Conservation (phyloP, 2,797 vertebrate genomes). For the Gouania willdenowi region DNA sequence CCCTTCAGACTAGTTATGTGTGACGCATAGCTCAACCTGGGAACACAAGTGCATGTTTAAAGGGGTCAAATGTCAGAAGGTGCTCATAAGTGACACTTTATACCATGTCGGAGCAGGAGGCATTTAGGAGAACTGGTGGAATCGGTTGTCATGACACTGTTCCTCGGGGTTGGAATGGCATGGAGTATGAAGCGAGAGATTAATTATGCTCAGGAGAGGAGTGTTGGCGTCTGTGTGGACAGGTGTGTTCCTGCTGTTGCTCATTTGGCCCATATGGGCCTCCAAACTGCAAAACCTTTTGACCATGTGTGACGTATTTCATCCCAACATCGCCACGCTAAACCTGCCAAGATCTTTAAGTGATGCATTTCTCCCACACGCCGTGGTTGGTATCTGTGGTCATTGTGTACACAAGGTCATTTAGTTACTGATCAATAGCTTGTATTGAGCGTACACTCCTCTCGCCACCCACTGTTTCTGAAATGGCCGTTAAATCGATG, state of each 20-base stretch:
- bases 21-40: constrained; percentile 32
- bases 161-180: constrained; percentile 9
- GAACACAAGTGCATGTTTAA: constrained; percentile 39
- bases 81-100: constrained; percentile 56
- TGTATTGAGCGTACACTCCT: constrained; percentile 51
- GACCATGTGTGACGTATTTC: constrained; percentile 2
- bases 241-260: constrained; percentile 12
- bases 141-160: constrained; percentile 16
- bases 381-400: constrained; percentile 30
- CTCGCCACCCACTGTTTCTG: constrained; percentile 46
- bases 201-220: constrained; percentile 45
- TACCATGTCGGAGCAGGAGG: constrained; percentile 22
- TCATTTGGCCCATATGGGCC: constrained; percentile 34
- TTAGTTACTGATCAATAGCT: constrained; percentile 67
- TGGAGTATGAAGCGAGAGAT: constrained; percentile 44
- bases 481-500: constrained; percentile 73
- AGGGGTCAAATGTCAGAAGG: constrained; percentile 54
- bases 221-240: constrained; percentile 17
- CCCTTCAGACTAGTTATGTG: constrained; percentile 48
- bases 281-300: constrained; percentile 7
- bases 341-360: constrained; percentile 24
- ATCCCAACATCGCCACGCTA: neutral
- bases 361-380: constrained; percentile 28
- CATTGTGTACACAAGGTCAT: constrained; percentile 71
- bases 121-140: constrained; percentile 17